Conservation (phyloP, 2,797 vertebrate species). For the Lacerta bilineata region DNA sequence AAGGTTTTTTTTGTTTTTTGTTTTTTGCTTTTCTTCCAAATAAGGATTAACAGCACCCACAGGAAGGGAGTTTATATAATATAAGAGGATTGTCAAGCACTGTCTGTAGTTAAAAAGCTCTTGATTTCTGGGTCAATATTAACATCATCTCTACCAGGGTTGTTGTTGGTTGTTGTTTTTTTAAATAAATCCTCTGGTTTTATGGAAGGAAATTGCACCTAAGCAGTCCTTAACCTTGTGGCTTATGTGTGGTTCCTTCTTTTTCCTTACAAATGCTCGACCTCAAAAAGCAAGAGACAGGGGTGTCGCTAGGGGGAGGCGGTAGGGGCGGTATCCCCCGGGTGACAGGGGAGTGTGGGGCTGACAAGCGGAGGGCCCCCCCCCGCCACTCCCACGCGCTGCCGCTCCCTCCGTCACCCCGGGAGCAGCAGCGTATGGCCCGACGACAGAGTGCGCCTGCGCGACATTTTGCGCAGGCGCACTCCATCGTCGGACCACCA, state of each 20-base stretch:
- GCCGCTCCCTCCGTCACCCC: too few species aligned
- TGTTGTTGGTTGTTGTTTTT: rapidly evolving
- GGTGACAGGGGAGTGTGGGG: too few species aligned
- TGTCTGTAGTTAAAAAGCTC: constrained; percentile 24
- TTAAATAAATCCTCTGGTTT: background rate
- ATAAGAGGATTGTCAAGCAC: constrained; percentile 58
- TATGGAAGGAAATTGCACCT: background rate
- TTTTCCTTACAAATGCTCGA: background rate
- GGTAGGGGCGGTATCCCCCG: too few species aligned
- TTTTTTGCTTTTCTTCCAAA: background rate
- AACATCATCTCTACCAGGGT: background rate
- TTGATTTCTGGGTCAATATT: constrained; percentile 37
- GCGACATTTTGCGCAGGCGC: too few species aligned
- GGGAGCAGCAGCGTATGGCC: too few species aligned
- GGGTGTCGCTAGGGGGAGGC: too few species aligned
- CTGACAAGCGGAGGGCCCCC: too few species aligned
- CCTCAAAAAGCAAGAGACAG: background rate
- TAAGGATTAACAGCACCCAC: constrained; percentile 34
- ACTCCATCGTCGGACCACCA: too few species aligned
- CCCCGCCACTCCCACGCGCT: too few species aligned
- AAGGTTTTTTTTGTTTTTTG: background rate
- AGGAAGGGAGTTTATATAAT: constrained; percentile 30
- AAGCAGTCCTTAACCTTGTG: background rate
- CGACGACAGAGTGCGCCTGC: too few species aligned
- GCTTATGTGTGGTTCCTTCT: background rate